Evolutionary conservation across 2,797 vertebrate genomes (phyloP).

Genomic region (Syngnathus acus): DNA sequence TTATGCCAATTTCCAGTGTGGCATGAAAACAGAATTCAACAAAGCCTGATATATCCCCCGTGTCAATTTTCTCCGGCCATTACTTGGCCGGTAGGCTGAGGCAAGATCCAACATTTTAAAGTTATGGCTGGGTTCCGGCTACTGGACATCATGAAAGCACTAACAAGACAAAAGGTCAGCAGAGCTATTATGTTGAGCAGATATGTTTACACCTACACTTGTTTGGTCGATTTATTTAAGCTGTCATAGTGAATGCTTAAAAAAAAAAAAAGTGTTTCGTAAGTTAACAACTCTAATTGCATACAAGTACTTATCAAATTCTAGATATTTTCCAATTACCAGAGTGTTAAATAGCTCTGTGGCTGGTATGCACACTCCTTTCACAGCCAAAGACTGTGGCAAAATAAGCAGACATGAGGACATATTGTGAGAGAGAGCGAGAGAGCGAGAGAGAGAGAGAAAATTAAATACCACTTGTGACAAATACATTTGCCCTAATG

Average conservation of each 20-base stretch:
- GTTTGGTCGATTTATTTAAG: no score
- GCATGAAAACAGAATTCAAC: conserved; percentile 1
- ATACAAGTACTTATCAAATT: not conserved
- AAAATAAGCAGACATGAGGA: not conserved
- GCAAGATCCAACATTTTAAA: no score
- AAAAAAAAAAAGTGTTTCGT: no score
- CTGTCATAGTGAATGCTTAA: no score
- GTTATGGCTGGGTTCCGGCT: no score
- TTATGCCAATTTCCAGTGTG: conserved; percentile 6
- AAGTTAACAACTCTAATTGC: no score
- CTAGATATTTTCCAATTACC: not conserved
- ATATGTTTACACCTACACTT: no score
- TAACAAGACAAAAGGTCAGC: no score
- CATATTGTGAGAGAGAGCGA: not conserved
- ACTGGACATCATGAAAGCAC: no score
- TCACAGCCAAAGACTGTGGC: not conserved
- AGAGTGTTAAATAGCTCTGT: not conserved
- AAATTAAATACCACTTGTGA: conserved; percentile 5
- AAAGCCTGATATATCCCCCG: not conserved
- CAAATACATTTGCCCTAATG: conserved; percentile 3
- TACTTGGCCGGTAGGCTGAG: no score
- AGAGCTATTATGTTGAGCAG: no score
- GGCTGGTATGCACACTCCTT: not conserved
- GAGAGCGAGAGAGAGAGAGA: not conserved
- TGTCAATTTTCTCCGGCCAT: no score